Percentiles rank a stretch among this genome's conserved stretches.
Conservation (phyloP, 2,888 invertebrate species). For the Bibio marci region DNA sequence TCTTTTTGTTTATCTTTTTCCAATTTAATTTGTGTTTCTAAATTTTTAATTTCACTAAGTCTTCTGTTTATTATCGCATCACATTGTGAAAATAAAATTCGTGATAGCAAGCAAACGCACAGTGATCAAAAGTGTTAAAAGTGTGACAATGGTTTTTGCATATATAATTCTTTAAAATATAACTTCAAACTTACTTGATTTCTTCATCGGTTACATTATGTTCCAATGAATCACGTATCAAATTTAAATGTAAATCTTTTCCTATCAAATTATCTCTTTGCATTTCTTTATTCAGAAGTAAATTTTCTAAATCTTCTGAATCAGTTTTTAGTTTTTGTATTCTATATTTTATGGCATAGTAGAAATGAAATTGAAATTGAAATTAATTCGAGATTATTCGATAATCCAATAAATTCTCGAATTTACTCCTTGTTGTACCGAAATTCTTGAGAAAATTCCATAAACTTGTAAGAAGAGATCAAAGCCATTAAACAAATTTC, state of each 20-base stretch:
- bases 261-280: conserved; percentile 13
- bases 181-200: conserved; percentile 15
- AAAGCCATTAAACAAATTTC: no score
- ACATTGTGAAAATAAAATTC: no score
- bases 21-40: conserved; percentile 13
- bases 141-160: no score
- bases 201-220: conserved; percentile 23
- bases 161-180: not conserved
- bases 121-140: no score
- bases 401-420: no score
- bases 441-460: no score
- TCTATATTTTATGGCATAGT: conserved; percentile 11
- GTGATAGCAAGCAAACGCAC: no score
- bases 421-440: no score
- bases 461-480: no score
- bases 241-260: conserved; percentile 18
- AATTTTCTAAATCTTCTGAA: conserved; percentile 19
- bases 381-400: no score
- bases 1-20: conserved; percentile 14
- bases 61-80: no score
- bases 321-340: conserved; percentile 22
- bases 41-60: conserved; percentile 15
- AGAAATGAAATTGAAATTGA: not conserved
- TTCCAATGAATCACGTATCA: conserved; percentile 18
- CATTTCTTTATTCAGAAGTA: conserved; percentile 10